phyloP scores from a whole-genome alignment of 2,888 invertebrate genomes.

The Caenorhabditis macrosperma region DNA sequence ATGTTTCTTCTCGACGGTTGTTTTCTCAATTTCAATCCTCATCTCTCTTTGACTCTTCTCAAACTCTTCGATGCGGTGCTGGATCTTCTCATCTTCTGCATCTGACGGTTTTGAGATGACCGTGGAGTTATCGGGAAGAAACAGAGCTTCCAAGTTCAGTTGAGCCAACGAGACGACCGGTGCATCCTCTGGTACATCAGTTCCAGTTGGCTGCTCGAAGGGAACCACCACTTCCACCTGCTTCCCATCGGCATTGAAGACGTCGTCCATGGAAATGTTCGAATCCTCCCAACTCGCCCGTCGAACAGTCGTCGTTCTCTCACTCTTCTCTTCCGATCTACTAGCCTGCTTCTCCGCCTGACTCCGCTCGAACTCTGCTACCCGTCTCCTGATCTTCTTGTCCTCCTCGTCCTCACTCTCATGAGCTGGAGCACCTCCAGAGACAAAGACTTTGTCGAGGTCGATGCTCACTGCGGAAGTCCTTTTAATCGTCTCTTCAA shows the following conservation, averaged over 20 bases:
- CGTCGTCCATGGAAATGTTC: neutral
- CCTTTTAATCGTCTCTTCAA: neutral
- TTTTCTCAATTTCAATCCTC: too few relatives aligned
- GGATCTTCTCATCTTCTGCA: too few relatives aligned
- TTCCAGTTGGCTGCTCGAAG: too few relatives aligned
- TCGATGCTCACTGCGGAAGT: constrained; percentile 11
- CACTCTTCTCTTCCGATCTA: neutral
- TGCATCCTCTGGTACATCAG: neutral
- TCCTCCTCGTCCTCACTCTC: constrained; percentile 3
- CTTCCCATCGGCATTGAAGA: neutral
- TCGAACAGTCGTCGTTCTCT: neutral
- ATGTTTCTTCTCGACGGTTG: too few relatives aligned
- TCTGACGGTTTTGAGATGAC: too few relatives aligned
- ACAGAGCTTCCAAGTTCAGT: too few relatives aligned
- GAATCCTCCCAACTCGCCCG: neutral
- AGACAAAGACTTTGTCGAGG: constrained; percentile 40
- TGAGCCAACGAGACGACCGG: too few relatives aligned
- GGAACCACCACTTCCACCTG: neutral
- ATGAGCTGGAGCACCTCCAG: neutral
- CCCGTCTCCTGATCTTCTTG: constrained; percentile 8
- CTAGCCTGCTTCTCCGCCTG: constrained; percentile 13
- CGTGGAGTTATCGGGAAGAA: too few relatives aligned
- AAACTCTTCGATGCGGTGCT: too few relatives aligned
- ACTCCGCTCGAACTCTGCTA: constrained; percentile 27
- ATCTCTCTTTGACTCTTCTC: too few relatives aligned